Evolutionary conservation across 1,140 invertebrate genomes (phyloP).

Genomic region (Sycophila sp.): DNA sequence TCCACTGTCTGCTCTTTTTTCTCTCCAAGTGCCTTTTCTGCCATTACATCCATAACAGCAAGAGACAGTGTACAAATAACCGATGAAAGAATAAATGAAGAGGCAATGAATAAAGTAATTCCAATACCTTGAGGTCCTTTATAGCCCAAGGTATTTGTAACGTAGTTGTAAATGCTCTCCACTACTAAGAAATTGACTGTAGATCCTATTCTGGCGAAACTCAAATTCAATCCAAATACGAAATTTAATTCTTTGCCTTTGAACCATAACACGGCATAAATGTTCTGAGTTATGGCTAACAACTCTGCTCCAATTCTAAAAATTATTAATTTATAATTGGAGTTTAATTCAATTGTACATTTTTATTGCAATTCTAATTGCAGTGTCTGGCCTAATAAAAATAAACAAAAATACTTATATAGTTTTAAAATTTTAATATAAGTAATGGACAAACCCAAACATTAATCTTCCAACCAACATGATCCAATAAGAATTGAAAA

Average conservation of each 20-base stretch:
- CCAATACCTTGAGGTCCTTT: constrained; percentile 81
- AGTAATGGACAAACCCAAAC: constrained; percentile 83
- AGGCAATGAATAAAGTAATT: constrained; percentile 83
- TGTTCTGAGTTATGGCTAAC: constrained; percentile 96
- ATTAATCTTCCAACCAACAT: constrained; percentile 96
- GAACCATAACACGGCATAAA: constrained; percentile 97
- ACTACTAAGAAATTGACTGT: constrained; percentile 95
- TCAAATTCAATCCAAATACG: constrained; percentile 94
- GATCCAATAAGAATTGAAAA: constrained; percentile 83
- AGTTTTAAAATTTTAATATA: too few relatives aligned
- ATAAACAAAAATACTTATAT: too few relatives aligned
- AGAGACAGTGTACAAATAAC: constrained; percentile 85
- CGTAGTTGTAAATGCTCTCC: constrained; percentile 85
- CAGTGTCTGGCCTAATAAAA: too few relatives aligned
- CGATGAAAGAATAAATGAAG: constrained; percentile 83
- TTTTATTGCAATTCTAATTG: too few relatives aligned
- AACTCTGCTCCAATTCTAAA: constrained; percentile 94
- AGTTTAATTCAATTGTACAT: too few relatives aligned
- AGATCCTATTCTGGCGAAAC: constrained; percentile 92
- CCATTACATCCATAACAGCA: constrained; percentile 86
- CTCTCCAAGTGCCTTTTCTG: constrained; percentile 80
- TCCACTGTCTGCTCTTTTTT: constrained; percentile 72
- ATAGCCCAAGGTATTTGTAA: constrained; percentile 71
- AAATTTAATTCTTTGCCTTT: constrained; percentile 97
- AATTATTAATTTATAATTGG: constrained; percentile 41